These are phyloP conservation scores for Drosophila grimshawi DNA, from an alignment of 1,140 invertebrate genomes.

Conservation along the genomic window DNA sequence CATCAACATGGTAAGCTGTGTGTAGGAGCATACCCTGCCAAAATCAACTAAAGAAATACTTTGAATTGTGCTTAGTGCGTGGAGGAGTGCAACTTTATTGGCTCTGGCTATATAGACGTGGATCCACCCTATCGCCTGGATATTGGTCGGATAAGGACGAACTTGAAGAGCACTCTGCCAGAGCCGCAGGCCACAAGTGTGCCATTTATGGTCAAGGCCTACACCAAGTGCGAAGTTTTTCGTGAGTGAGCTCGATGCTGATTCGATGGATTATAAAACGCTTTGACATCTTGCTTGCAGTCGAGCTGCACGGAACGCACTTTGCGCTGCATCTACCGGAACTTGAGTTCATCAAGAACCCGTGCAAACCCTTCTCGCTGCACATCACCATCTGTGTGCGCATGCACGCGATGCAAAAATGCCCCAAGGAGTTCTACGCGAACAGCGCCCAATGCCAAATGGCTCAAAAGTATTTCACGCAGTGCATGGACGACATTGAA, in stretches of 20 bases:
- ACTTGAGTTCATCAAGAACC: conserved; percentile 62
- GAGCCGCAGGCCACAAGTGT: conserved; percentile 46
- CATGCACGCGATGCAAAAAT: conserved; percentile 66
- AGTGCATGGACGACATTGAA: conserved; percentile 64
- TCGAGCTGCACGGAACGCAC: conserved; percentile 21
- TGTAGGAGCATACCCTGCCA: background rate
- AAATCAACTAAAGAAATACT: background rate
- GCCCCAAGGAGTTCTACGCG: conserved; percentile 54
- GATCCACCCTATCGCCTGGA: conserved; percentile 66
- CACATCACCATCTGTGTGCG: conserved; percentile 65
- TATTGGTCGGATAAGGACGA: conserved; percentile 43
- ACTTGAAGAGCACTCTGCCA: conserved; percentile 50
- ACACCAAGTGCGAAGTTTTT: conserved; percentile 50
- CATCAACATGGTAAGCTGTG: conserved; percentile 65
- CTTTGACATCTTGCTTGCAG: conserved; percentile 30
- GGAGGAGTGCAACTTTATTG: conserved; percentile 67
- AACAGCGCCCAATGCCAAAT: conserved; percentile 47
- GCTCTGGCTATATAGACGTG: conserved; percentile 58
- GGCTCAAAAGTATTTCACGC: conserved; percentile 57
- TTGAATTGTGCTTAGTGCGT: conserved; percentile 45
- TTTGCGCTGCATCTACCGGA: conserved; percentile 63
- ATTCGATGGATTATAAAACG: background rate
- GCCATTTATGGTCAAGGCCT: conserved; percentile 55
- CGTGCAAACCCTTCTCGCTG: conserved; percentile 63
- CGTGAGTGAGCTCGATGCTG: conserved; percentile 30